Conservation (phyloP, 2,797 vertebrate species). For the Sibirionetta formosa region DNA sequence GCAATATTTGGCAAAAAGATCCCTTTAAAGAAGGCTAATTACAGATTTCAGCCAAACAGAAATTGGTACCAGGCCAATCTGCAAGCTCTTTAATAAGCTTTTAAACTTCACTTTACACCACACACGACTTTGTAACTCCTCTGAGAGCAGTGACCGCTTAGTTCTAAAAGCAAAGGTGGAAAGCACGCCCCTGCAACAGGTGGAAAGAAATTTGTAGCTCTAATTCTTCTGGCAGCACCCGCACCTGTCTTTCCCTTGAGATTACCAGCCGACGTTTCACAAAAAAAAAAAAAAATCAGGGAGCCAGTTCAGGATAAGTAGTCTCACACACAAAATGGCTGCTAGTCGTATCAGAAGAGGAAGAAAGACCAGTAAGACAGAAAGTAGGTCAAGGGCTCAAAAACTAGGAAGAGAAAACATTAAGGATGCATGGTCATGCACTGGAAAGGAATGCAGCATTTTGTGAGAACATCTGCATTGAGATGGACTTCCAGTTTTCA, state of each 20-base stretch:
- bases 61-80: background rate
- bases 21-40: slow-evolving; percentile 33
- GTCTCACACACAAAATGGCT: background rate
- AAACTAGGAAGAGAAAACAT: background rate
- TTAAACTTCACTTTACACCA: background rate
- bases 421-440: background rate
- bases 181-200: background rate
- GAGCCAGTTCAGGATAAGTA: background rate
- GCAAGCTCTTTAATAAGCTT: slow-evolving; percentile 9
- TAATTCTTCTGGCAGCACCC: background rate
- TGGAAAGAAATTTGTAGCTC: background rate
- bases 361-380: background rate
- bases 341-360: background rate
- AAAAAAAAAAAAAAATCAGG: background rate
- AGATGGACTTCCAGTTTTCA: background rate
- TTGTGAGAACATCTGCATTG: background rate
- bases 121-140: background rate
- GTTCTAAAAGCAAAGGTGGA: slow-evolving; percentile 10
- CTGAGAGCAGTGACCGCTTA: fast-evolving
- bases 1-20: slow-evolving; percentile 20
- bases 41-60: slow-evolving; percentile 13
- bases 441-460: fast-evolving
- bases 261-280: background rate
- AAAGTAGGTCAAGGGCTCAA: background rate
- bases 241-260: background rate